A percentile compares a stretch with the other conserved stretches of the same genome.
Evolutionary conservation across 2,797 vertebrate genomes (phyloP).

Genomic region (Pangasius krempfi): DNA sequence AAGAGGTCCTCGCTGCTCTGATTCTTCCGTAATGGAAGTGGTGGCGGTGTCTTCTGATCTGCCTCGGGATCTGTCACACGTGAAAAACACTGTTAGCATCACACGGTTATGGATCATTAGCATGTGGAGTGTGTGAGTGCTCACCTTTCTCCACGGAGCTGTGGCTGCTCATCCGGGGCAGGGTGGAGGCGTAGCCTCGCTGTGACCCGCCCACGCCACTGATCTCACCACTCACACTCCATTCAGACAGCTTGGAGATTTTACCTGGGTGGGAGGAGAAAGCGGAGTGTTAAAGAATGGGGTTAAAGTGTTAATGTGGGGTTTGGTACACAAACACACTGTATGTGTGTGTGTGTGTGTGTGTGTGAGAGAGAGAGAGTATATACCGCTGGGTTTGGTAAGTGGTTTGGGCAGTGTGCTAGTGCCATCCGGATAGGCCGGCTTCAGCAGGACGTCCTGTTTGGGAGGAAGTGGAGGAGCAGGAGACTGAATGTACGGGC

Average conservation of each 20-base stretch:
- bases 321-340: neutral
- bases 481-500: conserved; percentile 87
- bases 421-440: conserved; percentile 82
- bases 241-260: conserved; percentile 62
- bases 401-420: conserved; percentile 71
- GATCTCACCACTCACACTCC: conserved; percentile 59
- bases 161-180: conserved; percentile 70
- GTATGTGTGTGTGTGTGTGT: conserved; percentile 40
- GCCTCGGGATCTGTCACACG: conserved; percentile 35
- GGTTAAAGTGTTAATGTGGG: neutral
- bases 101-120: neutral
- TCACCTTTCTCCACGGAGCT: conserved; percentile 63
- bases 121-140: neutral
- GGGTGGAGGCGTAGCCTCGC: conserved; percentile 66
- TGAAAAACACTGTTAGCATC: neutral
- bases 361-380: neutral
- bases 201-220: conserved; percentile 39
- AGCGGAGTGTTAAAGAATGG: neutral
- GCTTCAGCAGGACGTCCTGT: conserved; percentile 84
- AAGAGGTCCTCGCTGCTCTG: conserved; percentile 85
- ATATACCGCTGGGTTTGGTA: conserved; percentile 48
- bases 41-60: conserved; percentile 70
- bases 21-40: conserved; percentile 81
- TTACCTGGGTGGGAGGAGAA: conserved; percentile 53
- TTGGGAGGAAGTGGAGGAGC: conserved; percentile 62